Evolutionary conservation across 2,113 vertebrate genomes (phyloP).

Genomic region (Pangasianodon hypophthalmus): DNA sequence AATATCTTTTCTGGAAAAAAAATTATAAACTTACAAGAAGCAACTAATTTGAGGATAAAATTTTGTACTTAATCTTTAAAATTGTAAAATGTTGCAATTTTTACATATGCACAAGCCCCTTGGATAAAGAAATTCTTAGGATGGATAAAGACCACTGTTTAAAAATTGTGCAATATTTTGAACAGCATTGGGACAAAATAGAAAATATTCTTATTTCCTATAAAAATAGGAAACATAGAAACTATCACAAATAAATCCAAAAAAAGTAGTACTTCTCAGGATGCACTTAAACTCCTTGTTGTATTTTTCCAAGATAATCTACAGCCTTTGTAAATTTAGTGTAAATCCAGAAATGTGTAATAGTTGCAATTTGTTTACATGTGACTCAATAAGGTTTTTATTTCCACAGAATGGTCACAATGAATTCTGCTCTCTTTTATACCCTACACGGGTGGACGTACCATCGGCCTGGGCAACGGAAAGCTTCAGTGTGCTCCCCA

Average conservation of each 20-base stretch:
- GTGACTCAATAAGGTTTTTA: too few species aligned
- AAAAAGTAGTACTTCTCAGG: background rate
- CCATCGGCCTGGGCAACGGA: too few species aligned
- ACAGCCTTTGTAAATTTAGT: background rate
- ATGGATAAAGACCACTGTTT: background rate
- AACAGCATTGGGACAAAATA: background rate
- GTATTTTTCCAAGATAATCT: background rate
- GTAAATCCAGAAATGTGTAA: background rate
- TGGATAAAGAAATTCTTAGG: background rate
- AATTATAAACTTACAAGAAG: too few species aligned
- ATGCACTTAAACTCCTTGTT: background rate
- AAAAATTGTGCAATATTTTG: background rate
- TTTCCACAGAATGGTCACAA: too few species aligned
- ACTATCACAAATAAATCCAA: background rate
- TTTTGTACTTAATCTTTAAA: too few species aligned
- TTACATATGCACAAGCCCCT: background rate
- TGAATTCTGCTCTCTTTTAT: too few species aligned
- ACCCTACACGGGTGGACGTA: too few species aligned
- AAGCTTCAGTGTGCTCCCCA: background rate
- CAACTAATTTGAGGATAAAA: too few species aligned
- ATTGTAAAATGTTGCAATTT: too few species aligned
- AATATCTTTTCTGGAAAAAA: too few species aligned
- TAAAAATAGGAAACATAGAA: background rate
- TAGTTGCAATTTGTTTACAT: background rate
- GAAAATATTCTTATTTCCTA: background rate